Evolutionary conservation across 1,140 invertebrate genomes (phyloP).

Genomic region (Drosophila sturtevanti): DNA sequence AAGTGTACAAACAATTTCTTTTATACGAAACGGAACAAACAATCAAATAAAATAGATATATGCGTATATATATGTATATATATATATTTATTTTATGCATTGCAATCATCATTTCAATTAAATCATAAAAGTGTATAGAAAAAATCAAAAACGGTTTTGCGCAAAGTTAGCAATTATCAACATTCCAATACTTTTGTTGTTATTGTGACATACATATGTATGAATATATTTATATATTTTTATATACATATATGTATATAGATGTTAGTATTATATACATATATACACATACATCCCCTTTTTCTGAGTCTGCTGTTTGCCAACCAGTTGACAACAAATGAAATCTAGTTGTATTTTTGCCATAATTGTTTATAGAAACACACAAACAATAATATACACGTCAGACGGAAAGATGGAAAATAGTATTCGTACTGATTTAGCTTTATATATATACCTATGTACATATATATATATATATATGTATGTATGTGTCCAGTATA

Average conservation of each 20-base stretch:
- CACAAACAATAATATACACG: background rate
- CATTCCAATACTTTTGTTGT: slow-evolving; percentile 35
- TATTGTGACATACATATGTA: slow-evolving; percentile 12
- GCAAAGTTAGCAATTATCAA: slow-evolving; percentile 52
- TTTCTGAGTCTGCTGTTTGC: background rate
- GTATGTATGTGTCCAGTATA: background rate
- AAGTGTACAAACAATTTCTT: too few species aligned
- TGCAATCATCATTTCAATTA: background rate
- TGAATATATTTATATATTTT: background rate
- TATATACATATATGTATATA: background rate
- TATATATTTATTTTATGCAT: background rate
- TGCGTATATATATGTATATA: too few species aligned
- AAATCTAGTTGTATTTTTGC: background rate
- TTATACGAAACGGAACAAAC: too few species aligned
- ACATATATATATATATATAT: background rate
- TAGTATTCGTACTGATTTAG: background rate
- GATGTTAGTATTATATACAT: background rate
- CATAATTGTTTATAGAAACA: slow-evolving; percentile 29
- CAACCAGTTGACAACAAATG: slow-evolving; percentile 2
- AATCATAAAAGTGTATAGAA: background rate
- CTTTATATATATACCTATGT: background rate
- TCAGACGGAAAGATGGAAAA: background rate
- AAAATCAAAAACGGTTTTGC: background rate
- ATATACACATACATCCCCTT: background rate
- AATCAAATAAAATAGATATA: too few species aligned